A percentile compares a stretch with the other conserved stretches of the same genome.
phyloP scores from a whole-genome alignment of 1,140 invertebrate species.

The Leptinotarsa undecemlineata region DNA sequence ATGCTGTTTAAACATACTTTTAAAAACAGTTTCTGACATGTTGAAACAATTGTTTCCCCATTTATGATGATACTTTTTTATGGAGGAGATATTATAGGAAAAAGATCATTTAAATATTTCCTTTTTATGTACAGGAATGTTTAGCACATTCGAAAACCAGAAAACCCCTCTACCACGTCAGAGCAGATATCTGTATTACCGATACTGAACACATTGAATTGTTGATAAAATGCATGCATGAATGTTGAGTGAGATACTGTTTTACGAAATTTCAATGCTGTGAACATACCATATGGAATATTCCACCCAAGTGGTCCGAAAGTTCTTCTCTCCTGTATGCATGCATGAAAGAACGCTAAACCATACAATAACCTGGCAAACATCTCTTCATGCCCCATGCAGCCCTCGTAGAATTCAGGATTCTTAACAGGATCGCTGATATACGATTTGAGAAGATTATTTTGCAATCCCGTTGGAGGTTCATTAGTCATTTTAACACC shows the following conservation, averaged over 20 bases:
- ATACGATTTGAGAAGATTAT: constrained; percentile 85
- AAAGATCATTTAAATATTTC: too few relatives aligned
- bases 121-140: too few relatives aligned
- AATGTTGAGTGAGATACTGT: neutral
- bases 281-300: constrained; percentile 73
- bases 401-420: constrained; percentile 69
- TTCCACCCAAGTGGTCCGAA: constrained; percentile 95
- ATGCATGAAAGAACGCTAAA: constrained; percentile 91
- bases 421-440: constrained; percentile 77
- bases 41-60: too few relatives aligned
- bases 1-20: too few relatives aligned
- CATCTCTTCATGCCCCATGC: constrained; percentile 68
- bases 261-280: neutral
- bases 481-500: constrained; percentile 96
- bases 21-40: too few relatives aligned
- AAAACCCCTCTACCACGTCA: too few relatives aligned
- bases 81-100: too few relatives aligned
- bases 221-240: neutral
- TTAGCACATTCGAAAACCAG: too few relatives aligned
- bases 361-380: constrained; percentile 86
- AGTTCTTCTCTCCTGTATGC: constrained; percentile 88
- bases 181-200: too few relatives aligned
- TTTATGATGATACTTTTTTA: too few relatives aligned
- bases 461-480: constrained; percentile 83
- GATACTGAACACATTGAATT: too few relatives aligned